These are phyloP conservation scores for rabbit (Oryctolagus cuniculus) DNA, from an alignment of 2,113 vertebrate species.

Conservation along the genomic window DNA sequence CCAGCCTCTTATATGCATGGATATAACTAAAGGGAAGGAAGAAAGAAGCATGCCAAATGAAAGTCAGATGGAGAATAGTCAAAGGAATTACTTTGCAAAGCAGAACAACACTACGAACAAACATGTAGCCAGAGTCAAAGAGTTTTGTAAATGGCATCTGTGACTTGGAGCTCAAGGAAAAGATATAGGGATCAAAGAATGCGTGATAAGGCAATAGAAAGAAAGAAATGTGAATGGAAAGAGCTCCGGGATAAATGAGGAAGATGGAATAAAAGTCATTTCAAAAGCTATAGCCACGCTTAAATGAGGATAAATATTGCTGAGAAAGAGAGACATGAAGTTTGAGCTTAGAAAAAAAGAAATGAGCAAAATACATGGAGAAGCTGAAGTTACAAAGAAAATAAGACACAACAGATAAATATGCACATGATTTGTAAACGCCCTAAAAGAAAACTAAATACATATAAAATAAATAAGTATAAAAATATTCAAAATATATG, in stretches of 20 bases:
- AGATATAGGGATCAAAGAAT: conserved; percentile 19
- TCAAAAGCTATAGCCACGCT: not conserved
- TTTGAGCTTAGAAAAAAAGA: not conserved
- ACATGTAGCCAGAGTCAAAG: not conserved
- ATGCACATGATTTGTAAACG: not conserved
- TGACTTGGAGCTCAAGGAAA: not conserved
- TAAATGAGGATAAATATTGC: conserved; percentile 6
- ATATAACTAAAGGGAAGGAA: not conserved
- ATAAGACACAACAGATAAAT: not conserved
- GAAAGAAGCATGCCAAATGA: not conserved
- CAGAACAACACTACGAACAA: not conserved
- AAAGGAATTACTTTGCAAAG: not conserved
- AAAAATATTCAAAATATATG: not conserved
- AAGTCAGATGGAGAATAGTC: not conserved
- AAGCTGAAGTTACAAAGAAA: not conserved
- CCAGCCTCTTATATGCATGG: not conserved
- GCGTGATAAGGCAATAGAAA: not conserved
- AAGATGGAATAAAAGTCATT: not conserved
- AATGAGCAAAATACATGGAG: not conserved
- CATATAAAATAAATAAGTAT: not conserved
- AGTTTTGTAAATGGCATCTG: not conserved
- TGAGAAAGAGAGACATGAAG: not conserved
- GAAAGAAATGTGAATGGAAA: not conserved
- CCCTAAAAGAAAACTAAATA: not conserved
- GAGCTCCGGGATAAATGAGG: not conserved